Conservation (phyloP, 2,797 vertebrate species). For the Karalla daura region DNA sequence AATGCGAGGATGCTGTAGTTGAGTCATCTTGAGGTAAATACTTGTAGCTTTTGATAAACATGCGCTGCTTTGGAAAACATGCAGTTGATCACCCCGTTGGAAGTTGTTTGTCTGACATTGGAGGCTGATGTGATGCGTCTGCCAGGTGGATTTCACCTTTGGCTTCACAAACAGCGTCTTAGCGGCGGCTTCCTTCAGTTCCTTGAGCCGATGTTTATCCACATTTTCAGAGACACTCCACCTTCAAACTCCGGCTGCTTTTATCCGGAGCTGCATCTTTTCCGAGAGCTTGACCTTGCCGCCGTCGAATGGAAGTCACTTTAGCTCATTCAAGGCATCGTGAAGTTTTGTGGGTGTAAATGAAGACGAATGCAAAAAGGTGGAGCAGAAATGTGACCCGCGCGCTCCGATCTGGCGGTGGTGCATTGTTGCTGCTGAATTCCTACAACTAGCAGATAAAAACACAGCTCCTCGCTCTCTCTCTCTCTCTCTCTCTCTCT, state of each 20-base stretch:
- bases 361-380: not conserved
- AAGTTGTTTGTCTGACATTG: conserved; percentile 31
- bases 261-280: conserved; percentile 1
- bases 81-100: conserved; percentile 23
- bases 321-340: not conserved
- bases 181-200: not conserved
- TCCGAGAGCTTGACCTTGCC: not conserved
- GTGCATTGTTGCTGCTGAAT: conserved; percentile 17
- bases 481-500: not conserved
- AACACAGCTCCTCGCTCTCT: not conserved
- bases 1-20: no score
- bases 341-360: not conserved
- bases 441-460: conserved; percentile 10
- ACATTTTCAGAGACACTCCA: conserved; percentile 7
- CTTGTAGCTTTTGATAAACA: no score
- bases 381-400: conserved; percentile 2
- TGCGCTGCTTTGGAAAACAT: no score
- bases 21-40: no score
- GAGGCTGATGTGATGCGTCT: conserved; percentile 43
- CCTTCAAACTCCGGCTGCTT: not conserved
- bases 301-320: not conserved
- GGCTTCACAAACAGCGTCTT: not conserved
- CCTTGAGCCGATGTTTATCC: conserved; percentile 4
- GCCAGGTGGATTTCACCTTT: conserved; percentile 30
- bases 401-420: no score